Percentiles rank a stretch among this genome's conserved stretches.
Conservation (phyloP, 1,140 invertebrate genomes). For the Anastrepha obliqua region DNA sequence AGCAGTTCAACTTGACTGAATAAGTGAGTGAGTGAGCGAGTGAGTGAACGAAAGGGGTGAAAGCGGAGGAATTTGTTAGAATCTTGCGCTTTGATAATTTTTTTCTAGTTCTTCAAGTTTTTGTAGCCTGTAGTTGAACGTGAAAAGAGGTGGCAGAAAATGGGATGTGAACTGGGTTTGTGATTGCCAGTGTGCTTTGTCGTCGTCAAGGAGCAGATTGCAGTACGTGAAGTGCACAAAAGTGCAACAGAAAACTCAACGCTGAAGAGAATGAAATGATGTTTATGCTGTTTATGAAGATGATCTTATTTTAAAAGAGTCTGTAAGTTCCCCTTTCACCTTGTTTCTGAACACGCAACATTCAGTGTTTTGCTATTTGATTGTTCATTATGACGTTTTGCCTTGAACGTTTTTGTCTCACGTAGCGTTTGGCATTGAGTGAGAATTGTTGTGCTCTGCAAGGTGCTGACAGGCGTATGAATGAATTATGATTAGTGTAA, state of each 20-base stretch:
- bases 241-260: neutral
- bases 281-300: neutral
- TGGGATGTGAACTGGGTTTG: neutral
- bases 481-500: constrained; percentile 17
- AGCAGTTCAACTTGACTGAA: constrained; percentile 31
- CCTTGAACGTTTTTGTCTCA: neutral
- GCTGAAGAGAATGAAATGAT: neutral
- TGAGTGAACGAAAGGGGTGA: neutral
- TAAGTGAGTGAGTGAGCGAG: neutral
- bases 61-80: constrained; percentile 49
- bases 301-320: neutral
- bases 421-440: neutral
- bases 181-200: neutral
- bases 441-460: neutral
- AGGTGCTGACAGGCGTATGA: constrained; percentile 51
- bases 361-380: neutral
- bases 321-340: neutral
- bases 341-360: neutral
- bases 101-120: neutral
- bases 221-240: constrained; percentile 31
- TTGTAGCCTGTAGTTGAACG: neutral
- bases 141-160: constrained; percentile 35
- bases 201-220: constrained; percentile 7
- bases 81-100: constrained; percentile 49
- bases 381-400: constrained; percentile 41